Evolutionary conservation across 2,888 invertebrate genomes (phyloP), one percentile per base, ranked within the genome.

Genomic region (Synanthedon formicaeformis): DNA sequence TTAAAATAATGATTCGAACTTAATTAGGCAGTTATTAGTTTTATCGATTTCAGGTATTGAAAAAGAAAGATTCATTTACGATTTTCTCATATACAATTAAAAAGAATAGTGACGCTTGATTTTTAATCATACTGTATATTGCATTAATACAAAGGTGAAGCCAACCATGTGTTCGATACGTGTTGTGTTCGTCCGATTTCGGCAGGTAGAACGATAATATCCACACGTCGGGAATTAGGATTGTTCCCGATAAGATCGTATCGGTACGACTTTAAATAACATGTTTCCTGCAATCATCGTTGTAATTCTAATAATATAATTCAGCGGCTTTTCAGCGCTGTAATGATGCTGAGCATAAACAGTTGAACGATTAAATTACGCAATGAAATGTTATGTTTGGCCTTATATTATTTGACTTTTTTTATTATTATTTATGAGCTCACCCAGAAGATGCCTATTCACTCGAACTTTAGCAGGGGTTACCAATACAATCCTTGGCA

Each of bases 231-330:
- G 67, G 70, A 73, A 86, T 86, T 85, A 86, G 84, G 81, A 83
- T 81, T 73, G 62, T 56, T 49, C 57, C 71, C 71, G 87, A 87
- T 87, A 83, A 87, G 87, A 87, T 87, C 67, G 56, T 84, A 87
- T 87, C 86, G 70, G 61, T 54, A 60, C 73, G 64, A 80, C 76
- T 81, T 83, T 85, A 87, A 87, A 87, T 87, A 87, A 84, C 86
- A 81, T 67, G 85, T 81, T 84, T 87, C 87, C 87, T 86, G 87
- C 76, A 84, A 83, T 85, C 83, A 83, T 79, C 77, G 78, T 71
- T 66, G 80, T 78, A 78, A 85, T 85, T 86, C 80, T 84, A 82
- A 84, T 86, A 84, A 79, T 81, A 82, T 85, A 82, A 86, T 86
- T 81, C 69, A 70, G 66, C 75, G 74, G 78, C 78, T 69, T 78